A percentile compares a stretch with the other conserved stretches of the same genome.
Conservation (phyloP, 1,140 invertebrate genomes). For the Stenopsyche tienmushanensis region DNA sequence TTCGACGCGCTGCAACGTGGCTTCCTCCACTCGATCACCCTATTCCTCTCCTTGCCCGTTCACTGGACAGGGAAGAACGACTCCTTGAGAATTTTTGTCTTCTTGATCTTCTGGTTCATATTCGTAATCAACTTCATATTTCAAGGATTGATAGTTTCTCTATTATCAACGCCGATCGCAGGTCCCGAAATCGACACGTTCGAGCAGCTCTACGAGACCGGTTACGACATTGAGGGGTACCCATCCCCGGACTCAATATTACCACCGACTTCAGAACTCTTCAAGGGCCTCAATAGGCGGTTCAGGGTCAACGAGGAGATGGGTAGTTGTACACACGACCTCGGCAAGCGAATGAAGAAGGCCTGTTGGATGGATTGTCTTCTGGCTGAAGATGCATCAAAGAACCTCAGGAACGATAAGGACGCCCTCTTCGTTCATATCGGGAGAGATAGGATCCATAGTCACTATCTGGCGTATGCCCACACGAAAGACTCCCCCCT, state of each 20-base stretch:
- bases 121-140: conserved; percentile 39
- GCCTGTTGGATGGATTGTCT: conserved; percentile 53
- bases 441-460: conserved; percentile 50
- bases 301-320: conserved; percentile 45
- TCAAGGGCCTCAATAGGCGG: conserved; percentile 46
- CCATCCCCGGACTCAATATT: conserved; percentile 50
- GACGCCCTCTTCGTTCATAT: conserved; percentile 52
- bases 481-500: conserved; percentile 46
- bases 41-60: conserved; percentile 30
- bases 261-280: conserved; percentile 48
- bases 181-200: conserved; percentile 52
- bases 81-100: conserved; percentile 21
- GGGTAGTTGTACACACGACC: conserved; percentile 46
- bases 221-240: conserved; percentile 49
- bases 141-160: conserved; percentile 52
- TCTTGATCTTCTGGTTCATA: conserved; percentile 34
- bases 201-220: conserved; percentile 49
- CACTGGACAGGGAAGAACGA: conserved; percentile 19
- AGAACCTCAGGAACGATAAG: conserved; percentile 47
- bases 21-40: conserved; percentile 16
- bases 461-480: conserved; percentile 48
- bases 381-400: conserved; percentile 47
- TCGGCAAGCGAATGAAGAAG: conserved; percentile 46
- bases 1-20: conserved; percentile 3
- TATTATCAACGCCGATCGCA: conserved; percentile 49